phyloP scores from a whole-genome alignment of 2,888 invertebrate genomes.

The Drosophila bunnanda region DNA sequence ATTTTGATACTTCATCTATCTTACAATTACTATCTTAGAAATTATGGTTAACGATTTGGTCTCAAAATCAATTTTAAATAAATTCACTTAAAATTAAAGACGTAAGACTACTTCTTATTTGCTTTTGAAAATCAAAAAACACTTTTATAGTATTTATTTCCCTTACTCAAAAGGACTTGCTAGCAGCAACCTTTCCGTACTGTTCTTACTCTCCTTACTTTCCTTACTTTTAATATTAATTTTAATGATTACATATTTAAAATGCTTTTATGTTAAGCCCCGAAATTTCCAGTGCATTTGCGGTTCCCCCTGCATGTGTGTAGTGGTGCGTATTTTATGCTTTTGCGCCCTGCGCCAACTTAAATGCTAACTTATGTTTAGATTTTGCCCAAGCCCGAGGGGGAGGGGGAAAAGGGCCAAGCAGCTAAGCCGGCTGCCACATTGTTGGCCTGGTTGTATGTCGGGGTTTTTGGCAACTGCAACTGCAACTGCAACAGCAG shows the following conservation, averaged over 20 bases:
- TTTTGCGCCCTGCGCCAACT: slow-evolving; percentile 75
- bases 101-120: no score
- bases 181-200: no score
- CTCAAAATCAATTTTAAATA: not conserved
- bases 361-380: slow-evolving; percentile 78
- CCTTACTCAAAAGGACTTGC: no score
- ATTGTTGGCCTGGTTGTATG: slow-evolving; percentile 52
- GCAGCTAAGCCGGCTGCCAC: slow-evolving; percentile 62
- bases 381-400: slow-evolving; percentile 63
- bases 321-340: slow-evolving; percentile 73
- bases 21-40: no score
- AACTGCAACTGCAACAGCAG: slow-evolving; percentile 52
- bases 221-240: not conserved
- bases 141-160: not conserved
- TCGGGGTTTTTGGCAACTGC: slow-evolving; percentile 64
- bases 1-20: no score
- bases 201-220: no score
- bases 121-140: not conserved
- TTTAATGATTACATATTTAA: not conserved
- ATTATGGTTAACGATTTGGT: no score
- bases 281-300: not conserved
- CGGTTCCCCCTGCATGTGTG: slow-evolving; percentile 42
- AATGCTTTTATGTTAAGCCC: not conserved
- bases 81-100: not conserved
- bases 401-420: slow-evolving; percentile 13